phyloP scores from a whole-genome alignment of 2,797 vertebrate species.

The Falco rusticolus region DNA sequence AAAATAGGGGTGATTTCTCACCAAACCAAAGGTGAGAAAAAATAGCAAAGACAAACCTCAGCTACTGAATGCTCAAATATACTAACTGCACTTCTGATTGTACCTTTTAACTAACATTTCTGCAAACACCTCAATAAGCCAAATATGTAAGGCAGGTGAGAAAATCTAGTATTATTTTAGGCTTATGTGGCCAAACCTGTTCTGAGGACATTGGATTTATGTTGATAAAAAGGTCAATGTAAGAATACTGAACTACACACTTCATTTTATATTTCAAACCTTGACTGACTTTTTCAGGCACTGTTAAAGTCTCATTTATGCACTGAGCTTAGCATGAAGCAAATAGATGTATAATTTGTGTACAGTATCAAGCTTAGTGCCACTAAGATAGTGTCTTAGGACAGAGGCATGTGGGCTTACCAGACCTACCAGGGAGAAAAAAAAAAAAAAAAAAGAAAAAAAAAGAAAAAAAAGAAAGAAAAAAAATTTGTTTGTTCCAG shows the following conservation, averaged over 20 bases:
- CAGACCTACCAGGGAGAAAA: neutral
- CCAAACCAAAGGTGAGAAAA: neutral
- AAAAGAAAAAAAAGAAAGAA: neutral
- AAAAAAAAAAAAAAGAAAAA: neutral
- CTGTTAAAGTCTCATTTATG: conserved; percentile 38
- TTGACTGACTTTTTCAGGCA: conserved; percentile 38
- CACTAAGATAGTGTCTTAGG: neutral
- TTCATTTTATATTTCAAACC: neutral
- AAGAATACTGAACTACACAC: neutral
- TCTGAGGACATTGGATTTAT: neutral
- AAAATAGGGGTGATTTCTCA: conserved; percentile 19
- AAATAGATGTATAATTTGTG: neutral
- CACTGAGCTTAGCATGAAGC: neutral
- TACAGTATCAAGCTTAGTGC: neutral
- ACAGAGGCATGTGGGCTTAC: neutral
- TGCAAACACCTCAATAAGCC: neutral
- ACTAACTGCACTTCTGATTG: neutral
- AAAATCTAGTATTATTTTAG: conserved; percentile 40
- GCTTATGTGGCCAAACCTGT: neutral
- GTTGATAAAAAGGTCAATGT: neutral
- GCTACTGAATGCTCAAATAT: neutral
- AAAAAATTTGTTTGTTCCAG: neutral
- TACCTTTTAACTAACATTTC: neutral
- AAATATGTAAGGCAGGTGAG: neutral
- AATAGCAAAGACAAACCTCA: neutral